Conservation (phyloP, 2,113 vertebrate genomes). For the Cryptotis parvus region DNA sequence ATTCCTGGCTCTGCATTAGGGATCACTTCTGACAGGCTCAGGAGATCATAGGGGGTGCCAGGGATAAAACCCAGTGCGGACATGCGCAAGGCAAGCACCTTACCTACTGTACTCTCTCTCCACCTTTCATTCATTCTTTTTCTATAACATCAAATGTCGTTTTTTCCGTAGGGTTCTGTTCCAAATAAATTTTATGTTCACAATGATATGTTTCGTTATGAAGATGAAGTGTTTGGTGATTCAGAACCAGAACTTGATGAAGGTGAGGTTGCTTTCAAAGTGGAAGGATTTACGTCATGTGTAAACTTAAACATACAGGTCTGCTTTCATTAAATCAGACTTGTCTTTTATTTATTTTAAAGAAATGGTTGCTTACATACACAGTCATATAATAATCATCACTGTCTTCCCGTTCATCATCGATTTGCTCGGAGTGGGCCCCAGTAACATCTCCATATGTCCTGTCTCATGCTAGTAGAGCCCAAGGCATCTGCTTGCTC, state of each 20-base stretch:
- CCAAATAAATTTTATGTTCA: conserved; percentile 99
- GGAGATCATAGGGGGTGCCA: no score
- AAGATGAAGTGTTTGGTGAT: conserved; percentile 98
- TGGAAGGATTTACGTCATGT: not conserved
- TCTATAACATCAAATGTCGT: not conserved
- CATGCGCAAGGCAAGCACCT: not conserved
- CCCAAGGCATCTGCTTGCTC: no score
- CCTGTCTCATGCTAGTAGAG: no score
- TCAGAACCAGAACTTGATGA: conserved; percentile 98
- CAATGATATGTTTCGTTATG: conserved; percentile 99
- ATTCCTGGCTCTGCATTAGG: no score
- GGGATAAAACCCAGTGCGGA: no score
- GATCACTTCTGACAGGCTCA: no score
- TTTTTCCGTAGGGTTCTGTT: conserved; percentile 94
- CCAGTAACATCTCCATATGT: no score
- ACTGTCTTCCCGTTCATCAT: no score
- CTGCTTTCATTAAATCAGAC: conserved; percentile 7
- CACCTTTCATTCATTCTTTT: not conserved
- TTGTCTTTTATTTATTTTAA: no score
- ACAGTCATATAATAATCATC: no score
- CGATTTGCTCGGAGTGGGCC: no score
- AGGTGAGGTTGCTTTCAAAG: conserved; percentile 85
- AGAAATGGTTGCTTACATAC: not conserved
- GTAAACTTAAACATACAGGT: not conserved
- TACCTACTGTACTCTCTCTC: not conserved